phyloP scores from a whole-genome alignment of 92 coral and sea anemone species.

The Nematostella vectensis region DNA sequence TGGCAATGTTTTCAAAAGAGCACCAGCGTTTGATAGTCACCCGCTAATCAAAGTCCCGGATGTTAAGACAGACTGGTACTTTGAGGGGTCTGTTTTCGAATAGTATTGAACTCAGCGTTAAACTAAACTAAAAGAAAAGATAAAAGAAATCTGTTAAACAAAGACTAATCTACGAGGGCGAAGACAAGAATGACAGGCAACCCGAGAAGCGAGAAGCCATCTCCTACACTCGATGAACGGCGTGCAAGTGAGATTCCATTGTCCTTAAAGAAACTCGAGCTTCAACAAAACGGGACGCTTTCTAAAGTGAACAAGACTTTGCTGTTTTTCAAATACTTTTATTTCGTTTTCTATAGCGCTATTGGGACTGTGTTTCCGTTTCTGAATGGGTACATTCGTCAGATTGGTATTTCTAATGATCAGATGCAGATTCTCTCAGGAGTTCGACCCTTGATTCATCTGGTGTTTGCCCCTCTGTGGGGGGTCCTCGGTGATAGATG shows the following conservation, averaged over 20 bases:
- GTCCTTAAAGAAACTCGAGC: conserved; percentile 20
- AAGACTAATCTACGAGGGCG: too few species aligned
- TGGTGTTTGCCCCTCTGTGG: conserved; percentile 78
- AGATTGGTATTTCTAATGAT: conserved; percentile 83
- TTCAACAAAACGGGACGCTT: conserved; percentile 38
- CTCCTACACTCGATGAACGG: background rate
- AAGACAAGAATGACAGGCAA: too few species aligned
- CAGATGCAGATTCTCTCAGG: conserved; percentile 59
- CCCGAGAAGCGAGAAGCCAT: too few species aligned
- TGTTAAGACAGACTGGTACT: too few species aligned
- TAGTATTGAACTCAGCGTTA: too few species aligned
- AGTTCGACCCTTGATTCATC: conserved; percentile 70
- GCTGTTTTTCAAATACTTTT: conserved; percentile 72
- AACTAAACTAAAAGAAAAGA: too few species aligned
- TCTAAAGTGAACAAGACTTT: conserved; percentile 67
- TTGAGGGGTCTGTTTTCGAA: too few species aligned
- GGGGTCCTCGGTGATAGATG: conserved; percentile 79
- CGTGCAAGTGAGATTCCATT: conserved; percentile 6
- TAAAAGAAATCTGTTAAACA: too few species aligned
- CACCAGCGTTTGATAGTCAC: too few species aligned
- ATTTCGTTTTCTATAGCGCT: conserved; percentile 75
- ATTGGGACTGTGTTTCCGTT: conserved; percentile 83
- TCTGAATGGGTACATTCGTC: conserved; percentile 71
- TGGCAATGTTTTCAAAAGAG: too few species aligned
- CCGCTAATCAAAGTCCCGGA: too few species aligned